Conservation (phyloP, 2,113 vertebrate species). For the Edolisoma coerulescens region DNA sequence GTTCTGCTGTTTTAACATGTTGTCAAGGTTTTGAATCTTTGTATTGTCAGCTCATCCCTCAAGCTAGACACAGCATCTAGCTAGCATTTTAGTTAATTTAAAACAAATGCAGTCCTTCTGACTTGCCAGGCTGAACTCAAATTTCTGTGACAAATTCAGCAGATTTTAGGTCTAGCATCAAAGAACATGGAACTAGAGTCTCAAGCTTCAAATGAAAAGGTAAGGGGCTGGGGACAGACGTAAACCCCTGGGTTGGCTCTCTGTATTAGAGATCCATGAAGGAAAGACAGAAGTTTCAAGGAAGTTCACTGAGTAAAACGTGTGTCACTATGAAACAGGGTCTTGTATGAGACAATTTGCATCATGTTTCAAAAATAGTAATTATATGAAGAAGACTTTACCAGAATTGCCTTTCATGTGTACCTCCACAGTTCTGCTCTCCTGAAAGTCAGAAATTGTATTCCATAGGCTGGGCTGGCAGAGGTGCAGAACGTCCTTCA, state of each 20-base stretch:
- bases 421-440: background rate
- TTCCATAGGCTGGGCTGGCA: background rate
- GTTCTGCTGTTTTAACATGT: background rate
- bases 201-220: background rate
- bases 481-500: accelerated
- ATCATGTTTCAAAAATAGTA: background rate
- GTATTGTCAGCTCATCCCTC: background rate
- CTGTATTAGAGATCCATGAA: background rate
- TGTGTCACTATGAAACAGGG: background rate
- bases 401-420: background rate
- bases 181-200: background rate
- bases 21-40: background rate
- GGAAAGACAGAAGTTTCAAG: background rate
- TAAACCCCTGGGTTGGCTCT: background rate
- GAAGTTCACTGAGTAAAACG: background rate
- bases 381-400: background rate
- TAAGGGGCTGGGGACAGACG: background rate
- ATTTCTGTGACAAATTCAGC: background rate
- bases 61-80: background rate
- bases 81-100: background rate
- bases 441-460: background rate
- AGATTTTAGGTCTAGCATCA: background rate
- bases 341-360: background rate
- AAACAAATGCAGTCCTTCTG: background rate
- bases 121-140: background rate